Evolutionary conservation across 2,113 vertebrate species (phyloP).

Genomic region (Eulemur rufifrons): DNA sequence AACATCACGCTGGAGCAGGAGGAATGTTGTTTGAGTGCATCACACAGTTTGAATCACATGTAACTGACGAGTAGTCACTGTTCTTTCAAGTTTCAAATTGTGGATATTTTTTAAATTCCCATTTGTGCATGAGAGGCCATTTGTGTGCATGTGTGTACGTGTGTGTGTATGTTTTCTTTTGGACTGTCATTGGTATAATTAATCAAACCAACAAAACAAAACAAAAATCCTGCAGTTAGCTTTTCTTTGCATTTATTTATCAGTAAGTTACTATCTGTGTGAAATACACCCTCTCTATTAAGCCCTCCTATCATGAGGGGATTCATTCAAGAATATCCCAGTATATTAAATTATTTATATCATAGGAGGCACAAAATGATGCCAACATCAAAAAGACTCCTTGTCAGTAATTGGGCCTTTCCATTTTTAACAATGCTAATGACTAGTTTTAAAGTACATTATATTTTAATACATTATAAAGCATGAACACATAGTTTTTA

Average conservation of each 20-base stretch:
- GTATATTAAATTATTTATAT: not conserved
- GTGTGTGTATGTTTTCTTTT: not conserved
- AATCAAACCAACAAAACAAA: not conserved
- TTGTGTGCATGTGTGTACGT: not conserved
- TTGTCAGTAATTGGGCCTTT: not conserved
- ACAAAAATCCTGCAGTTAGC: not conserved
- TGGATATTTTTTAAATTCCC: not conserved
- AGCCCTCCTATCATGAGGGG: not conserved
- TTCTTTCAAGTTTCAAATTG: not conserved
- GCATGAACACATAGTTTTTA: not conserved
- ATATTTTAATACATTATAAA: not conserved
- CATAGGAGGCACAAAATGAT: not conserved
- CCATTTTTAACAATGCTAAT: not conserved
- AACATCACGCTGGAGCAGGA: not conserved
- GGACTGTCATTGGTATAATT: not conserved
- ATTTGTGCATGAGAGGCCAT: not conserved
- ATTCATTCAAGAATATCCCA: not conserved
- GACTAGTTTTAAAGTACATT: not conserved
- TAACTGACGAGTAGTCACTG: not conserved
- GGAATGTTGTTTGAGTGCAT: not conserved
- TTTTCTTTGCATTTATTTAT: not conserved
- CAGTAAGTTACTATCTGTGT: not conserved
- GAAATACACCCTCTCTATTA: not conserved
- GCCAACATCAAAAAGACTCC: not conserved
- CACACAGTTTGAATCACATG: not conserved